phyloP scores from a whole-genome alignment of 2,113 vertebrate species.

The Takifugu bimaculatus region DNA sequence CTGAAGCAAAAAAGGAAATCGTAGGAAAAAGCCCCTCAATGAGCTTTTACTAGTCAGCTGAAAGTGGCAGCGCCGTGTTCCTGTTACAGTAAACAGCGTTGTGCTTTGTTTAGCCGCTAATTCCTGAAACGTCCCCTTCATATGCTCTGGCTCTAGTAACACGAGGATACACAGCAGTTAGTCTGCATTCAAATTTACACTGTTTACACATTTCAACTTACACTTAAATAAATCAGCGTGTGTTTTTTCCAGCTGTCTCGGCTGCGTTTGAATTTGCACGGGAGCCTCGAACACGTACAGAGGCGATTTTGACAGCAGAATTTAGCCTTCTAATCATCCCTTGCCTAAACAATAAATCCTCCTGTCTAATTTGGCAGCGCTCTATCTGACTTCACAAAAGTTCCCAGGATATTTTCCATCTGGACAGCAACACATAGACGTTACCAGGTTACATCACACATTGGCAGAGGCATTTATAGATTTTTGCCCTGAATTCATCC shows the following conservation, averaged over 20 bases:
- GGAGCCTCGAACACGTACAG: constrained; percentile 13
- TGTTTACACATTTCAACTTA: no score
- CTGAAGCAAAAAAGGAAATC: no score
- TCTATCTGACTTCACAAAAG: constrained; percentile 49
- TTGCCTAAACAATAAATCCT: constrained; percentile 37
- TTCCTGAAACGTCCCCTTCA: no score
- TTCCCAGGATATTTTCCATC: constrained; percentile 56
- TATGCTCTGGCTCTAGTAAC: no score
- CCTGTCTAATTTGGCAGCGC: constrained; percentile 39
- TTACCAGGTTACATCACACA: constrained; percentile 37
- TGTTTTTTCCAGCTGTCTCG: neutral
- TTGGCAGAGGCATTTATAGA: constrained; percentile 29
- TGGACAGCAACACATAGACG: constrained; percentile 42
- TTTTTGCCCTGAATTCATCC: constrained; percentile 16
- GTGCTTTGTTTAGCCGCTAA: no score
- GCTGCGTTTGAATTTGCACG: neutral
- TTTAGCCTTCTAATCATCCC: constrained; percentile 26
- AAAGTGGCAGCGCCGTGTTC: no score
- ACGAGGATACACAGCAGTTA: no score
- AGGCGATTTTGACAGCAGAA: constrained; percentile 19
- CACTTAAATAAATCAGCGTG: no score
- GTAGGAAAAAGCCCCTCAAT: no score
- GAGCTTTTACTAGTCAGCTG: no score
- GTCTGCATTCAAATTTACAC: no score
- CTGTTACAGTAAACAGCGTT: no score